Percentiles rank a stretch among this genome's conserved stretches.
Evolutionary conservation across 2,888 invertebrate genomes (phyloP).

Genomic region (Ornithoptera priamus): DNA sequence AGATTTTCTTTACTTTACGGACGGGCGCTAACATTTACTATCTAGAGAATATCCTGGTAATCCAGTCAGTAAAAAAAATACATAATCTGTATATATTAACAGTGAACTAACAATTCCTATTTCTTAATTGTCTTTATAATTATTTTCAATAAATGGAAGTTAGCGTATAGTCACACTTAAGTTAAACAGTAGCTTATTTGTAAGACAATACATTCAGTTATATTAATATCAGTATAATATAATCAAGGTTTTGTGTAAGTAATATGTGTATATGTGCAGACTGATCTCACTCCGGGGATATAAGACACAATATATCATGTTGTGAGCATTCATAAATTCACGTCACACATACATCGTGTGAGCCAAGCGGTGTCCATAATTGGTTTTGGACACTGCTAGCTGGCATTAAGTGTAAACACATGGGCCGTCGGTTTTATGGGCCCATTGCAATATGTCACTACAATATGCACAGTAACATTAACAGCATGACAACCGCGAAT

Average conservation of each 20-base stretch:
- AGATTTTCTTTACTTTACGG: too few species aligned
- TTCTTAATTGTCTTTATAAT: too few species aligned
- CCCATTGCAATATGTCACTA: slow-evolving; percentile 15
- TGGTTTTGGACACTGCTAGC: slow-evolving; percentile 53
- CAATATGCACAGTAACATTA: slow-evolving; percentile 4
- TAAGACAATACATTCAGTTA: neutral
- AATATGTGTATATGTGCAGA: neutral
- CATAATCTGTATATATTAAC: too few species aligned
- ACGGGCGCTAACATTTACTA: too few species aligned
- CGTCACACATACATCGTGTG: slow-evolving; percentile 51
- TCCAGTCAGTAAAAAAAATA: too few species aligned
- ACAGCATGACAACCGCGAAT: slow-evolving; percentile 5
- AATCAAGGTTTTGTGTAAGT: neutral
- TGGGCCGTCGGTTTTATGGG: slow-evolving; percentile 31
- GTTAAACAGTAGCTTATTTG: neutral
- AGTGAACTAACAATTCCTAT: too few species aligned
- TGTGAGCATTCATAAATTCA: slow-evolving; percentile 35
- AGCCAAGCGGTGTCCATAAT: slow-evolving; percentile 62
- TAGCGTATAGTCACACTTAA: neutral
- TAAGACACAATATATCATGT: slow-evolving; percentile 29
- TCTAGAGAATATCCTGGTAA: too few species aligned
- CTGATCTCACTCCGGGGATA: slow-evolving; percentile 17
- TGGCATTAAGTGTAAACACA: slow-evolving; percentile 43
- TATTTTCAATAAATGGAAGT: too few species aligned
- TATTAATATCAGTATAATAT: neutral